Conservation (phyloP, 2,888 invertebrate species). For the Imbricaverruca yamaguchii region DNA sequence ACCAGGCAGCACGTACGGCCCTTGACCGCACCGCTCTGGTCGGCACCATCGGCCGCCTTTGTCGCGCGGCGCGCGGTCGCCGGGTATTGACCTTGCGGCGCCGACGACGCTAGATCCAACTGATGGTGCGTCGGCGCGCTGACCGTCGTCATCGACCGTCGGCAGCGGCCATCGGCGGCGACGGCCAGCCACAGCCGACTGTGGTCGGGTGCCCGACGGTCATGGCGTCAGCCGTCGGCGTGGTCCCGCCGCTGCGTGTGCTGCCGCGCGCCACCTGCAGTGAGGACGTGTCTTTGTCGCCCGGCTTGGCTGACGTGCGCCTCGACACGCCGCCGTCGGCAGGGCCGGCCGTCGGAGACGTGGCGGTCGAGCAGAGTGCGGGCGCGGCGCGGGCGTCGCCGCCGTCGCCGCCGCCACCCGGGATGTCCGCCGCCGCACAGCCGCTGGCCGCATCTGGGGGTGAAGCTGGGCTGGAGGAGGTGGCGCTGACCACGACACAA, state of each 20-base stretch:
- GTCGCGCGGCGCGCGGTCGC: background rate
- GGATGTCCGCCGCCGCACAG: background rate
- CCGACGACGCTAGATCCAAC: background rate
- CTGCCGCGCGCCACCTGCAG: background rate
- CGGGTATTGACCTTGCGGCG: constrained; percentile 18
- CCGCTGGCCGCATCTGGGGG: background rate
- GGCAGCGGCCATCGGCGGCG: background rate
- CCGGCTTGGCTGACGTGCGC: too few relatives aligned
- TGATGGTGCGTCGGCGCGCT: background rate
- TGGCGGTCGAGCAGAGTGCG: too few relatives aligned
- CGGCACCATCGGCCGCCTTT: too few relatives aligned
- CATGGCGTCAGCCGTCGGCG: background rate
- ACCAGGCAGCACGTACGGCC: too few relatives aligned
- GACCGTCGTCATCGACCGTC: background rate
- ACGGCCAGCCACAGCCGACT: background rate
- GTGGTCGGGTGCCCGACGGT: background rate
- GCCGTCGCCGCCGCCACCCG: background rate
- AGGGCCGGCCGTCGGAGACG: too few relatives aligned
- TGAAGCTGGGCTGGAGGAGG: background rate
- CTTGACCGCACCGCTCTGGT: too few relatives aligned
- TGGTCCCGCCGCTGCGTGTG: background rate
- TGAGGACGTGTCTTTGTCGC: background rate
- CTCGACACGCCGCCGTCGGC: too few relatives aligned
- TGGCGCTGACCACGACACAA: background rate
- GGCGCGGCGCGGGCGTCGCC: too few relatives aligned